These are phyloP conservation scores for Pimpla rufipes DNA, from an alignment of 2,888 invertebrate genomes.

Conservation along the genomic window DNA sequence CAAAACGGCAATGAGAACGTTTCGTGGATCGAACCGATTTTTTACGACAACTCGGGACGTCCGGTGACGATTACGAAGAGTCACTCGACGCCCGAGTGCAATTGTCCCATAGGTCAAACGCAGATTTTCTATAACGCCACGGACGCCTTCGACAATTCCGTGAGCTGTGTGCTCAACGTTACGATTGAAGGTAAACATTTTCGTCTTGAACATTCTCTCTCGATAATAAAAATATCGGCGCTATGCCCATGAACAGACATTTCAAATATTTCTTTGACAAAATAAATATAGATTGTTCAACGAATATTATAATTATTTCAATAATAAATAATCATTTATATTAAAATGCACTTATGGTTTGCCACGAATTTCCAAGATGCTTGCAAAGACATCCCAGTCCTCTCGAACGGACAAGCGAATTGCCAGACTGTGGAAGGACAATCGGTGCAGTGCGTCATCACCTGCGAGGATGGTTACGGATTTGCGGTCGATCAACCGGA, in stretches of 20 bases:
- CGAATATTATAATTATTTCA: no score
- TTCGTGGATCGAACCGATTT: conserved; percentile 88
- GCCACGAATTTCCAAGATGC: conserved; percentile 72
- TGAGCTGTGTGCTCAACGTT: conserved; percentile 87
- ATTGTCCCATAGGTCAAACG: conserved; percentile 87
- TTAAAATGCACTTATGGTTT: no score
- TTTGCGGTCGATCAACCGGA: conserved; percentile 85
- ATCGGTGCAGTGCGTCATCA: conserved; percentile 86
- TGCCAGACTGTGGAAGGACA: conserved; percentile 84
- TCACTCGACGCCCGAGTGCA: conserved; percentile 84
- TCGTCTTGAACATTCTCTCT: neutral
- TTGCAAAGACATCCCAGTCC: conserved; percentile 85
- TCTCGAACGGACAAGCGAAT: conserved; percentile 85
- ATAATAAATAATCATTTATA: no score
- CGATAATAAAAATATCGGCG: no score
- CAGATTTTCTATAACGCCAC: conserved; percentile 87
- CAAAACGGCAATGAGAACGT: conserved; percentile 84
- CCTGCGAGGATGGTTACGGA: conserved; percentile 88
- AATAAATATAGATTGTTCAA: no score
- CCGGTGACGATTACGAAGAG: conserved; percentile 82
- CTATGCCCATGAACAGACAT: no score
- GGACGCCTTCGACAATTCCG: conserved; percentile 88
- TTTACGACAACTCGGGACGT: conserved; percentile 87
- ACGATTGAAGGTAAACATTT: conserved; percentile 87
- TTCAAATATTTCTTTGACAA: no score